These are phyloP conservation scores for Pseudomyrmex sp. DNA, from an alignment of 1,140 invertebrate species.

Conservation along the genomic window DNA sequence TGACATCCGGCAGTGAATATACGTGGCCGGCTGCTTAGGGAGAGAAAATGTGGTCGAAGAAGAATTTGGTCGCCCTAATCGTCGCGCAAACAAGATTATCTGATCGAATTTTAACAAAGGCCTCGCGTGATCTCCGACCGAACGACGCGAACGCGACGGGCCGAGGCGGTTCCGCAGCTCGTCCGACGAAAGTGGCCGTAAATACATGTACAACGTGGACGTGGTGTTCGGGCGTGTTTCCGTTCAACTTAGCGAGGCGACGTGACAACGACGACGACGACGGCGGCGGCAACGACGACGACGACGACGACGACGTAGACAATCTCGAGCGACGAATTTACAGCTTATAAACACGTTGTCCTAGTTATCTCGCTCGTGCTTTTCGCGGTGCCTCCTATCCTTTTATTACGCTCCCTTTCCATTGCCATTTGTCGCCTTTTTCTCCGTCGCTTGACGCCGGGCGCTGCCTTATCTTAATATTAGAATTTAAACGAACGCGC, in stretches of 20 bases:
- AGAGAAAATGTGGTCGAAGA: constrained; percentile 63
- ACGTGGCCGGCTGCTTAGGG: not conserved
- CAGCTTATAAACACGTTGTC: constrained; percentile 75
- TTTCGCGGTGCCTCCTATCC: constrained; percentile 29
- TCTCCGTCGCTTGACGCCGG: constrained; percentile 4
- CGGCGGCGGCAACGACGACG: not conserved
- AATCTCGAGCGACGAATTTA: constrained; percentile 74
- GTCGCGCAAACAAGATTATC: constrained; percentile 82
- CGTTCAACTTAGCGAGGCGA: constrained; percentile 45
- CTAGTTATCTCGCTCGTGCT: constrained; percentile 68
- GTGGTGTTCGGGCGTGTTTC: constrained; percentile 33
- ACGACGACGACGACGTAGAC: constrained; percentile 27
- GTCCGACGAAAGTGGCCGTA: constrained; percentile 18
- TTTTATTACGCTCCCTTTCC: constrained; percentile 43
- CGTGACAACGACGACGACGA: not conserved
- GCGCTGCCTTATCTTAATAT: constrained; percentile 38
- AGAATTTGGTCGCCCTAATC: constrained; percentile 76
- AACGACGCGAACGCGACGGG: constrained; percentile 36
- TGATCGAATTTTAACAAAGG: constrained; percentile 83
- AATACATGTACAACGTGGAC: constrained; percentile 36
- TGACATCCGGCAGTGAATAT: constrained; percentile 40
- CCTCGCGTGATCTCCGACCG: constrained; percentile 75
- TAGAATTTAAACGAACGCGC: constrained; percentile 44
- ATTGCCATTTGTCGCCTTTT: constrained; percentile 51
- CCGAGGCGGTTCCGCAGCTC: not conserved